Base-by-base conservation (phyloP, 2,888 invertebrate genomes). In the Eupithecia dodoneata region DNA sequence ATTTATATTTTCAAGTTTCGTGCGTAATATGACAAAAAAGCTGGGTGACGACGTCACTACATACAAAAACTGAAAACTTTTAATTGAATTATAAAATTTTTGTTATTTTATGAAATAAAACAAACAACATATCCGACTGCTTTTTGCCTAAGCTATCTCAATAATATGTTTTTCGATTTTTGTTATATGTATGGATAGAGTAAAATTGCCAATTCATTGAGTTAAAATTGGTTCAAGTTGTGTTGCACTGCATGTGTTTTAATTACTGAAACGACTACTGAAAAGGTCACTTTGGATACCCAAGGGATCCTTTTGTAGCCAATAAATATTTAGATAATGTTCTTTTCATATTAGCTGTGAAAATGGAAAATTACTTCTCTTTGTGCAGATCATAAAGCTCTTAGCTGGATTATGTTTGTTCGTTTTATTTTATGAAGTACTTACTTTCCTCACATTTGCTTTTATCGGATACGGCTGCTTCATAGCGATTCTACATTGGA, bases 211-310 rank as follows among this genome's bases (percentile, higher is more conserved):
- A 59, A 9, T 65, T 13, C 13, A 72, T 3, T 59, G 0, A 55
- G 47, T 18, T 49, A 18, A 52, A 70, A 49, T 63, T 30, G 52
- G 15, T 52, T 44, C 5, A 52, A 49, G 12, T 74, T 72, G 59
- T 66, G 75, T 44, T 5, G 71, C 18, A 78, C 73, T 76, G 77
- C 72, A 73, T 65, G 52, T 67, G 76, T 79, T 80, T 82, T 80
- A 81, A 82, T 81, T 78, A 80, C 63, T 71, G 65, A 78, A 71
- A 52, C 66, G 67, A 63, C 52, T 71, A 72, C 74, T 76, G 69
- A 71, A 75, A 78, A 78, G 77, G 76, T 63, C 78, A 66, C 74
- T 70, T 30, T 30, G 30, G 30, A 30, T 30, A 30, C 30, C 30
- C 30, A 30, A n/a, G 72, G 65, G 73, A 75, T 52, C 78, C 70